Conservation (phyloP, 2,888 invertebrate genomes). For the Pammene fasciana region DNA sequence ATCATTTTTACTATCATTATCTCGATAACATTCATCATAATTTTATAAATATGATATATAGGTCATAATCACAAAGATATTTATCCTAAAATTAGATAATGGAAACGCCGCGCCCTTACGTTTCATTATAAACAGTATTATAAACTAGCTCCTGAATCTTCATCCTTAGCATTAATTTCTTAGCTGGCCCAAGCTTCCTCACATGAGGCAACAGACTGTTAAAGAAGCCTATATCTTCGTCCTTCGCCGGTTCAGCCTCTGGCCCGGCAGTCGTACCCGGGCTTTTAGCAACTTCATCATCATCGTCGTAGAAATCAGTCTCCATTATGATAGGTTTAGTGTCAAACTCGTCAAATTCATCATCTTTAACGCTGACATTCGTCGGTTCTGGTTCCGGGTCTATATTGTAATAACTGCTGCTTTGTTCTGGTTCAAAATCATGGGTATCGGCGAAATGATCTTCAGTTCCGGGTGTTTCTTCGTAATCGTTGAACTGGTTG, state of each 20-base stretch:
- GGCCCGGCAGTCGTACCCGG: constrained; percentile 44
- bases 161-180: constrained; percentile 77
- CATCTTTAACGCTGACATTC: constrained; percentile 62
- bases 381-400: constrained; percentile 51
- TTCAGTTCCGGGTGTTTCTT: constrained; percentile 60
- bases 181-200: constrained; percentile 74
- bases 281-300: constrained; percentile 67
- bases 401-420: constrained; percentile 61
- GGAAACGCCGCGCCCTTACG: neutral
- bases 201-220: constrained; percentile 77
- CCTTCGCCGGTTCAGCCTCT: constrained; percentile 59
- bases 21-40: too few species aligned
- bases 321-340: constrained; percentile 77
- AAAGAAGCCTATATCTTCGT: constrained; percentile 78
- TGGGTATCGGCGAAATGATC: constrained; percentile 55
- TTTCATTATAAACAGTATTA: constrained; percentile 76
- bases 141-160: constrained; percentile 79
- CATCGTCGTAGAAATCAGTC: constrained; percentile 77
- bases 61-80: too few species aligned
- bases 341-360: constrained; percentile 78
- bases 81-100: too few species aligned
- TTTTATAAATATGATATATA: too few species aligned
- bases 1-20: too few species aligned
- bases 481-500: constrained; percentile 76
- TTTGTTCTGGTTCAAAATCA: constrained; percentile 59